A percentile compares a stretch with the other conserved stretches of the same genome.
These are phyloP conservation scores for Micromesistius poutassou DNA, from an alignment of 2,797 vertebrate genomes.

Conservation along the genomic window DNA sequence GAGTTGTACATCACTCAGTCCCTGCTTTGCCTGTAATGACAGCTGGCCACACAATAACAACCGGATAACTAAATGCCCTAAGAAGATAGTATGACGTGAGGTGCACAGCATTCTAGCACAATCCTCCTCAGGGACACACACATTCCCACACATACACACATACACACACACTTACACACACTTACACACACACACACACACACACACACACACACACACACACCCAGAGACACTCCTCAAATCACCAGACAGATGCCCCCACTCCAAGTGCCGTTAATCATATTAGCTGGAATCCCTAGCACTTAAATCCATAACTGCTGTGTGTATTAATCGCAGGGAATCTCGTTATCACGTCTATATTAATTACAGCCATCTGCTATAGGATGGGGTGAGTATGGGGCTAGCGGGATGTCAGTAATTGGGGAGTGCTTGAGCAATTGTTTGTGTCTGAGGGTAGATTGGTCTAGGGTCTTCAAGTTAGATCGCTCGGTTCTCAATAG, in stretches of 20 bases:
- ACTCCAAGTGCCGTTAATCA: constrained; percentile 70
- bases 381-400: constrained; percentile 44
- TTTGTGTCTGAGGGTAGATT: not conserved
- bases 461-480: not conserved
- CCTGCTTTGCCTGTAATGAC: constrained; percentile 34
- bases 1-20: constrained; percentile 18
- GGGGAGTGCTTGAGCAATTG: constrained; percentile 31
- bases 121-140: constrained; percentile 21
- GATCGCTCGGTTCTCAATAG: too few species aligned
- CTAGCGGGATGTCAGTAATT: constrained; percentile 29
- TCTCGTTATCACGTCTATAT: constrained; percentile 76
- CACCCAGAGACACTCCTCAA: constrained; percentile 42
- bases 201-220: constrained; percentile 4
- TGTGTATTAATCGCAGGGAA: constrained; percentile 74
- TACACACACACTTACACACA: constrained; percentile 9
- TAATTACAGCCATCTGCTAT: constrained; percentile 79
- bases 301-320: constrained; percentile 78
- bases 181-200: constrained; percentile 8
- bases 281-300: constrained; percentile 73
- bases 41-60: constrained; percentile 50
- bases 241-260: constrained; percentile 64
- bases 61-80: constrained; percentile 45
- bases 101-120: constrained; percentile 33
- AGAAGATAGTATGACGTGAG: constrained; percentile 34
- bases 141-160: constrained; percentile 2